Evolutionary conservation across 2,113 vertebrate species (phyloP).

Genomic region (Martes martes): DNA sequence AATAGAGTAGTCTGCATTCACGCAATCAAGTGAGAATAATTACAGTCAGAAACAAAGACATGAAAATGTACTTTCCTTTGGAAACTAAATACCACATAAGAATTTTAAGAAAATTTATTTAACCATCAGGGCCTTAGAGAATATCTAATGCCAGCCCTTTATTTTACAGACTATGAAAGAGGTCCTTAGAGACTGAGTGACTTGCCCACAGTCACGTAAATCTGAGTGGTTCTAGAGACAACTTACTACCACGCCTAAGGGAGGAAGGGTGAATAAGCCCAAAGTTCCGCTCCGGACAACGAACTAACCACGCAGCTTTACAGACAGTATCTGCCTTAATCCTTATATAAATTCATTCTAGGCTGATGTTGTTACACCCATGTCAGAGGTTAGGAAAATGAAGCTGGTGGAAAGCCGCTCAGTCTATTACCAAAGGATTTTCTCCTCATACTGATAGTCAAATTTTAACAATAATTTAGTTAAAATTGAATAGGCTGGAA

Average conservation of each 20-base stretch:
- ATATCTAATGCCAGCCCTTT: background rate
- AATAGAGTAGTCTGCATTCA: background rate
- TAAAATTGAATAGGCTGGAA: background rate
- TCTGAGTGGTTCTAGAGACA: background rate
- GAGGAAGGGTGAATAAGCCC: background rate
- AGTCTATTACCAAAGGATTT: background rate
- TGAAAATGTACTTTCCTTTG: constrained; percentile 21
- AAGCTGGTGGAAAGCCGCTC: background rate
- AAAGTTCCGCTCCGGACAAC: background rate
- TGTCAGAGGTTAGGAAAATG: background rate
- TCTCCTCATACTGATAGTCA: background rate
- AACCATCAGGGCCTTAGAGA: background rate
- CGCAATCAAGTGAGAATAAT: constrained; percentile 40
- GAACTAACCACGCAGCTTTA: background rate
- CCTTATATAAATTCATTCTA: background rate
- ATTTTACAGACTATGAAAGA: background rate
- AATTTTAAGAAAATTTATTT: constrained; percentile 30
- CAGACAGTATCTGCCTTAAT: background rate
- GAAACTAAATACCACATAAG: constrained; percentile 15
- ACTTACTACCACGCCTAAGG: background rate
- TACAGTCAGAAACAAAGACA: constrained; percentile 48
- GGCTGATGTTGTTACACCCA: background rate
- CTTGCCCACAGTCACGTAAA: background rate
- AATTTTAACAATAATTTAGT: background rate
- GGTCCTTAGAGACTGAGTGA: background rate